phyloP scores from a whole-genome alignment of 2,888 invertebrate genomes.

The Habroteleia sp. region DNA sequence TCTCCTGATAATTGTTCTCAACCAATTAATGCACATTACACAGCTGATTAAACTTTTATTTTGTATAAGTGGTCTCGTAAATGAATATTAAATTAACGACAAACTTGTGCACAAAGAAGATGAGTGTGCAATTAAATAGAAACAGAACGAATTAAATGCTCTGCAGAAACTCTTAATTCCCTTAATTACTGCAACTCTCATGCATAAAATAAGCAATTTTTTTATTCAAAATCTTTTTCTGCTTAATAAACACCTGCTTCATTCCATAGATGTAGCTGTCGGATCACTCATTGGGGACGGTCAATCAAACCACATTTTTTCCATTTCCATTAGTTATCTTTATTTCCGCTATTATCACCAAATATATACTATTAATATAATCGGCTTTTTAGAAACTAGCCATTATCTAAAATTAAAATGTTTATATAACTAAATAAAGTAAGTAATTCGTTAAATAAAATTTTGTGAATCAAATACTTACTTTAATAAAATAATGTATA shows the following conservation, averaged over 20 bases:
- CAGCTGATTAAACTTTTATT: no score
- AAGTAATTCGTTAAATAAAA: no score
- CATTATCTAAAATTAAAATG: no score
- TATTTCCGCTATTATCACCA: no score
- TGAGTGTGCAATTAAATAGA: conserved; percentile 5
- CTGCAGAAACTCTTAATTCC: conserved; percentile 19
- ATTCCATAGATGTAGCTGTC: conserved; percentile 14
- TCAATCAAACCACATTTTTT: conserved; percentile 35
- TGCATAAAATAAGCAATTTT: conserved; percentile 9
- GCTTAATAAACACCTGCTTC: conserved; percentile 36
- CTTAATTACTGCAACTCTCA: conserved; percentile 21
- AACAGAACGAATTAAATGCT: conserved; percentile 9
- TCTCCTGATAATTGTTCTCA: conserved; percentile 22
- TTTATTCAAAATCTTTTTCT: conserved; percentile 33
- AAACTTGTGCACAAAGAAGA: conserved; percentile 16
- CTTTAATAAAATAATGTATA: no score
- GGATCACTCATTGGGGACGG: conserved; percentile 10
- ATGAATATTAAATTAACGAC: conserved; percentile 17
- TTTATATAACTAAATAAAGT: no score
- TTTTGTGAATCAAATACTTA: no score
- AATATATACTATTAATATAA: no score
- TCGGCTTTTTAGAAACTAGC: no score
- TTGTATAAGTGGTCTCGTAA: conserved; percentile 3
- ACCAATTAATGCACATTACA: conserved; percentile 13
- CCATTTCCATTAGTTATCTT: no score